Evolutionary conservation across 2,113 vertebrate genomes (phyloP).

Genomic region (Macroglossus sobrinus): DNA sequence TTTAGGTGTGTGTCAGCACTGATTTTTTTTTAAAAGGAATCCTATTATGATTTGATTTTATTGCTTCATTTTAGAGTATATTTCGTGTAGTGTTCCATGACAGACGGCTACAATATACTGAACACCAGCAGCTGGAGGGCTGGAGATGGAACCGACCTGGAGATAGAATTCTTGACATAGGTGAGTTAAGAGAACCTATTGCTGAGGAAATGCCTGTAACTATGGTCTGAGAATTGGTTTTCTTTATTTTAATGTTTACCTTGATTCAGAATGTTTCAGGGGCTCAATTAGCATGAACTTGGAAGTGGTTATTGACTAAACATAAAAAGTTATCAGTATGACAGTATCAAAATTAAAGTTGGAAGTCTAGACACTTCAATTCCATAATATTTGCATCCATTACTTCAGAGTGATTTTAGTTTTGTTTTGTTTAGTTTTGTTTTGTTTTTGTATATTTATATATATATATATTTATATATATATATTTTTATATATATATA

Average conservation of each 20-base stretch:
- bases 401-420: not conserved
- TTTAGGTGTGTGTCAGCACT: not conserved
- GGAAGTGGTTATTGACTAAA: not conserved
- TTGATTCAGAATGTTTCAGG: not conserved
- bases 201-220: not conserved
- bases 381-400: not conserved
- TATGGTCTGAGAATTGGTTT: not conserved
- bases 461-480: too few relatives aligned
- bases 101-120: constrained; percentile 95
- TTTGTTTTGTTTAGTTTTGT: too few relatives aligned
- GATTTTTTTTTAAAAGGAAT: not conserved
- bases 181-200: constrained; percentile 78
- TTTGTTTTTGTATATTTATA: too few relatives aligned
- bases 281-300: not conserved
- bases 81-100: constrained; percentile 98
- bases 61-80: constrained; percentile 88
- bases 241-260: not conserved
- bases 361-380: not conserved
- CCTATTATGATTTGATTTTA: not conserved
- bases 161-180: constrained; percentile 96
- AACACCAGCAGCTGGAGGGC: constrained; percentile 98
- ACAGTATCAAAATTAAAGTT: not conserved
- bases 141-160: constrained; percentile 98
- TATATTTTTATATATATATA: not conserved
- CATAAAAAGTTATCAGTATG: not conserved